These are phyloP conservation scores for Trissolcus basalis DNA, from an alignment of 1,140 invertebrate genomes.

Conservation along the genomic window DNA sequence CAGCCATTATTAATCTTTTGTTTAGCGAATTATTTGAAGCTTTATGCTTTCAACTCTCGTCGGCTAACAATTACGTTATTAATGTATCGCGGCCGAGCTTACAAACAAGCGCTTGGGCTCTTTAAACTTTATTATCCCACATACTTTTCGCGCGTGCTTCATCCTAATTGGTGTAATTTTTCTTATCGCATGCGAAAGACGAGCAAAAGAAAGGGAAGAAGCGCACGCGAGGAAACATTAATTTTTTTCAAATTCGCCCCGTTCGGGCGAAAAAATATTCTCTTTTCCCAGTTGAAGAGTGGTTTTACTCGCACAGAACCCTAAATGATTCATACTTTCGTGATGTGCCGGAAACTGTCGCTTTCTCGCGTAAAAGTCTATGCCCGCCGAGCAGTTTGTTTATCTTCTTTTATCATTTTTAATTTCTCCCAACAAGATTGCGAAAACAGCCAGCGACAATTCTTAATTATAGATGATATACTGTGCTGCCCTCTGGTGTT, in stretches of 20 bases:
- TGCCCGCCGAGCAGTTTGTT: conserved; percentile 35
- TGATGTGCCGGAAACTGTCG: conserved; percentile 47
- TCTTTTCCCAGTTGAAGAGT: conserved; percentile 6
- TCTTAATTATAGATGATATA: conserved; percentile 72
- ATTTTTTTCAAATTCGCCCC: no score
- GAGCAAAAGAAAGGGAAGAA: conserved; percentile 4
- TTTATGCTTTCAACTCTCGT: conserved; percentile 15
- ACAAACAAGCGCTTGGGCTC: conserved; percentile 31
- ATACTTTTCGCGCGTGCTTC: conserved; percentile 39
- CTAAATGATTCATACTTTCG: conserved; percentile 58
- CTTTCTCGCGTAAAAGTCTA: conserved; percentile 35
- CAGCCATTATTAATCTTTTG: conserved; percentile 30
- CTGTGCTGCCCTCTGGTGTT: conserved; percentile 23
- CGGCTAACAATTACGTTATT: conserved; percentile 41
- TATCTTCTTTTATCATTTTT: conserved; percentile 65
- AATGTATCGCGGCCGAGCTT: conserved; percentile 31
- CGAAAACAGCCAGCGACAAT: conserved; percentile 65
- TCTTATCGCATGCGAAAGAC: conserved; percentile 26
- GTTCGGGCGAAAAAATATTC: neutral
- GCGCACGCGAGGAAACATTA: neutral
- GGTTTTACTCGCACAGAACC: conserved; percentile 9
- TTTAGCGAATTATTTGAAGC: conserved; percentile 38
- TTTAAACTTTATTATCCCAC: conserved; percentile 43
- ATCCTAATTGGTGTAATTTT: conserved; percentile 50
- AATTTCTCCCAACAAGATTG: conserved; percentile 69